A percentile compares a stretch with the other conserved stretches of the same genome.
These are phyloP conservation scores for Mesocricetus auratus DNA, from an alignment of 2,113 vertebrate species.

Conservation along the genomic window DNA sequence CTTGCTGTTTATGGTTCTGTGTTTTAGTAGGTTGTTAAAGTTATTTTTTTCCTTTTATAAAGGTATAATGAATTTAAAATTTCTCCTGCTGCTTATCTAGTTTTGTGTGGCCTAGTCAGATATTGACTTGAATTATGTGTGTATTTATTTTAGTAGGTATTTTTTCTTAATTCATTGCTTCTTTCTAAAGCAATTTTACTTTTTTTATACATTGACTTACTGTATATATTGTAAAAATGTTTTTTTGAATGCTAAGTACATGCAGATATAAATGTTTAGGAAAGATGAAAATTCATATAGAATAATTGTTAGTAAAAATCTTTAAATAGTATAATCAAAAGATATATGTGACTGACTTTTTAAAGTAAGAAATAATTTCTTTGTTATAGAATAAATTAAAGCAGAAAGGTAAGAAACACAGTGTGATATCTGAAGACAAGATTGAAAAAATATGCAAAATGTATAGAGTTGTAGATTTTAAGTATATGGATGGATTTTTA, in stretches of 20 bases:
- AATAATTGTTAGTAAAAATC: conserved; percentile 31
- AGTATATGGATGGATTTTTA: neutral
- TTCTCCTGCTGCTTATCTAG: conserved; percentile 31
- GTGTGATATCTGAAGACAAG: conserved; percentile 36
- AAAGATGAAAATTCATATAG: conserved; percentile 46
- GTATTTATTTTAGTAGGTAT: conserved; percentile 33
- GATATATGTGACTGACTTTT: neutral
- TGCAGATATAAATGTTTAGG: conserved; percentile 39
- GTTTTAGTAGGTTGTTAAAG: conserved; percentile 45
- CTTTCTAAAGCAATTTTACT: conserved; percentile 13
- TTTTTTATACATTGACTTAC: neutral
- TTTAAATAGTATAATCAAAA: conserved; percentile 17
- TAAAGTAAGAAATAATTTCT: neutral
- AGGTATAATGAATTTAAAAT: conserved; percentile 16
- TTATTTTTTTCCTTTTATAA: neutral
- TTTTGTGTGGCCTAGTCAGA: conserved; percentile 8
- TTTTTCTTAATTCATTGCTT: conserved; percentile 45
- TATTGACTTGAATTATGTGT: conserved; percentile 9
- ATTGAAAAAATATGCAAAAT: conserved; percentile 28
- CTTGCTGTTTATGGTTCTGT: conserved; percentile 20
- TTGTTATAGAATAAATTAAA: conserved; percentile 47
- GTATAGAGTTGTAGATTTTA: conserved; percentile 55
- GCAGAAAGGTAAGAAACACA: conserved; percentile 15
- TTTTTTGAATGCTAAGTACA: conserved; percentile 41
- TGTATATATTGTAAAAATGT: neutral